Evolutionary conservation across 2,888 invertebrate species (phyloP).

Genomic region (Panopea generosa): DNA sequence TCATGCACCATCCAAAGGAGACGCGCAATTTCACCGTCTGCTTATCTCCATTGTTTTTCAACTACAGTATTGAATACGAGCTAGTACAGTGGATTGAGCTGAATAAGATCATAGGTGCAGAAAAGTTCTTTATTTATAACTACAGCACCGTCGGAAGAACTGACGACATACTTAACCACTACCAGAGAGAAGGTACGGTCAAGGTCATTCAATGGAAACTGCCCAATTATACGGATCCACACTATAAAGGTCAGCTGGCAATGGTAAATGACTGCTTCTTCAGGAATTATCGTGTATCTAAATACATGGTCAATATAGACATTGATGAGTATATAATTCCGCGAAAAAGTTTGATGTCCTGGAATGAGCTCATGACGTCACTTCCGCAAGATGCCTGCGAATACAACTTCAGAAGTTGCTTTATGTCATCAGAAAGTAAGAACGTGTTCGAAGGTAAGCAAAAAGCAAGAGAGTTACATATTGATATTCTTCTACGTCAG

Average conservation of each 20-base stretch:
- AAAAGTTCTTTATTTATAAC: slow-evolving; percentile 31
- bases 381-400: slow-evolving; percentile 30
- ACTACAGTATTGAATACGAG: slow-evolving; percentile 27
- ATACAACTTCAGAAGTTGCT: slow-evolving; percentile 33
- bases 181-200: slow-evolving; percentile 33
- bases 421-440: slow-evolving; percentile 18
- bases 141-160: slow-evolving; percentile 25
- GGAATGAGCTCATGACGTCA: slow-evolving; percentile 16
- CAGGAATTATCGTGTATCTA: slow-evolving; percentile 24
- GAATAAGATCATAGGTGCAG: slow-evolving; percentile 35
- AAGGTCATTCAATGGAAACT: slow-evolving; percentile 37
- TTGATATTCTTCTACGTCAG: slow-evolving; percentile 17
- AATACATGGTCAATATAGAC: slow-evolving; percentile 36
- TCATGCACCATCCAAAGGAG: slow-evolving; percentile 17
- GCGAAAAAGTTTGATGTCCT: slow-evolving; percentile 18
- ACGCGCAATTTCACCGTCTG: slow-evolving; percentile 28
- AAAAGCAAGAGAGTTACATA: slow-evolving; percentile 28
- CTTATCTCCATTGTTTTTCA: slow-evolving; percentile 36
- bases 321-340: slow-evolving; percentile 41
- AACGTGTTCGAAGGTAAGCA: slow-evolving; percentile 36
- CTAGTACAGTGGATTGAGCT: slow-evolving; percentile 44
- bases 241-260: slow-evolving; percentile 31
- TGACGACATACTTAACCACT: slow-evolving; percentile 37
- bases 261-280: slow-evolving; percentile 42
- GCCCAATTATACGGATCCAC: slow-evolving; percentile 25